Conservation (phyloP, 2,797 vertebrate genomes). For the Podarcis lilfordi region DNA sequence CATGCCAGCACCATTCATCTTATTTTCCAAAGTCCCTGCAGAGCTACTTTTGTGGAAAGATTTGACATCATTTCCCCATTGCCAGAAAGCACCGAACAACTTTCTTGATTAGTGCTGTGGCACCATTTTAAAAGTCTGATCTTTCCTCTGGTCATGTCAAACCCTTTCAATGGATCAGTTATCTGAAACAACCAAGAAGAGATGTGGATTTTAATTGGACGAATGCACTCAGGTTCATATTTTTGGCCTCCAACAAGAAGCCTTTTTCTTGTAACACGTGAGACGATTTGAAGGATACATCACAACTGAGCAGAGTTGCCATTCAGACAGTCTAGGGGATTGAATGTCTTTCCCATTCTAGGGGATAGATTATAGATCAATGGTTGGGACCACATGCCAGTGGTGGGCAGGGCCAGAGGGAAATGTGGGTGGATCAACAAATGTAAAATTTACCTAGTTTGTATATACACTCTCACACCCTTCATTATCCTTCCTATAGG, state of each 20-base stretch:
- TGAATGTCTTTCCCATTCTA: no score
- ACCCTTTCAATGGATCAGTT: neutral
- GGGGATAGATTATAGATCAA: no score
- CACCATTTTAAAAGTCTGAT: neutral
- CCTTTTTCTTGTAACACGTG: no score
- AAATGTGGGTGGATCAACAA: no score
- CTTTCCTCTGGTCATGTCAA: neutral
- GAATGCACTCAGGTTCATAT: neutral
- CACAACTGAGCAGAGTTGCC: no score
- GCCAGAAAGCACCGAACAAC: neutral
- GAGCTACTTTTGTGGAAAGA: neutral
- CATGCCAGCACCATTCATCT: neutral
- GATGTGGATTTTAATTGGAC: neutral
- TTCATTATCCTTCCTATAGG: no score
- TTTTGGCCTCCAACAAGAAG: neutral
- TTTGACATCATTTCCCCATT: neutral
- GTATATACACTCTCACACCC: no score
- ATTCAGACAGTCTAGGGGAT: no score
- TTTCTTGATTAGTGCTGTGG: neutral
- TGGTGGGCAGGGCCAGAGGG: no score
- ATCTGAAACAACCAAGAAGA: neutral
- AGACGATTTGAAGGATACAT: no score
- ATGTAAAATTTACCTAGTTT: no score
- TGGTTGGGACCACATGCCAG: no score
- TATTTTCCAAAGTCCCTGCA: conserved; percentile 7